phyloP scores from a whole-genome alignment of 2,113 vertebrate species.

The Glaucomys volans region DNA sequence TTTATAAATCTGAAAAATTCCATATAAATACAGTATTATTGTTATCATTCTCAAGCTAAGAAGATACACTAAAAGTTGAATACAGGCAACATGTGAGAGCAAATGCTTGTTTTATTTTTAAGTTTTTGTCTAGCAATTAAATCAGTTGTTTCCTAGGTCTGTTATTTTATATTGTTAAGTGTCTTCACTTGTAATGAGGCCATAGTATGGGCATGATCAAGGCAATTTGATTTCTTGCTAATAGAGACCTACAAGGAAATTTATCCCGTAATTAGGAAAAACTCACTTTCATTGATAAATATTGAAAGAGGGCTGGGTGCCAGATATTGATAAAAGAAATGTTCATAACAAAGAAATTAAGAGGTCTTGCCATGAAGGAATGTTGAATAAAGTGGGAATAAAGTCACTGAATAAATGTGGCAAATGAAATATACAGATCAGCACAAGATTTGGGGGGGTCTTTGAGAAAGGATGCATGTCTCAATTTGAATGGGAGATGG shows the following conservation, averaged over 20 bases:
- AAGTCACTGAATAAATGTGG: background rate
- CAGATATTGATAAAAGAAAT: background rate
- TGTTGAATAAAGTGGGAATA: background rate
- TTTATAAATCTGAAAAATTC: slow-evolving; percentile 4
- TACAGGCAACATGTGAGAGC: background rate
- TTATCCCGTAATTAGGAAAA: background rate
- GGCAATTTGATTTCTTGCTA: slow-evolving; percentile 14
- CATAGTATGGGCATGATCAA: background rate
- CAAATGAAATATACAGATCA: background rate
- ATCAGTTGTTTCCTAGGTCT: background rate
- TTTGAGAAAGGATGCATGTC: background rate
- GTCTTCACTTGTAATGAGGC: background rate
- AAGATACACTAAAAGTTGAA: background rate
- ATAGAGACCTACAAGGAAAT: slow-evolving; percentile 25
- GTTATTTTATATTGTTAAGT: background rate
- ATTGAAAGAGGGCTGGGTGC: background rate
- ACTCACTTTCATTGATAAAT: background rate
- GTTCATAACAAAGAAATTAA: background rate
- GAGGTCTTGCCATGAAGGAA: background rate
- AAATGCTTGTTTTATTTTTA: background rate
- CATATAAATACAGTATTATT: background rate
- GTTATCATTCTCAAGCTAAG: background rate
- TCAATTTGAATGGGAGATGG: background rate
- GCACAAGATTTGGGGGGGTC: background rate
- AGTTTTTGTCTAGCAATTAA: background rate